phyloP scores from a whole-genome alignment of 2,113 vertebrate species.

The Bos indicus region DNA sequence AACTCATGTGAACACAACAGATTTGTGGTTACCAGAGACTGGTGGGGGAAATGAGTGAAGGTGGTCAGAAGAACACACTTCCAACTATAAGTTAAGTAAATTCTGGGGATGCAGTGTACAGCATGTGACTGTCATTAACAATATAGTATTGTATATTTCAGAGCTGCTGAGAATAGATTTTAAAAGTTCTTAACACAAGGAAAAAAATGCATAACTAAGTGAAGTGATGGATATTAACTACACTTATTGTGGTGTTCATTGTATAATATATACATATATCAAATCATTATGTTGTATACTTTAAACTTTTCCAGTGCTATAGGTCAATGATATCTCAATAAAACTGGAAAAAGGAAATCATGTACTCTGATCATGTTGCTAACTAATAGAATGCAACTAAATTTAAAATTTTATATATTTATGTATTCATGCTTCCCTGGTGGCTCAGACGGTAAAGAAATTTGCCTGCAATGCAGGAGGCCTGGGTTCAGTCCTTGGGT shows the following conservation, averaged over 20 bases:
- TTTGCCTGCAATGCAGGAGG: background rate
- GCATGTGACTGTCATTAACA: background rate
- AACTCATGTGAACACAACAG: background rate
- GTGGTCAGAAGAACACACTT: background rate
- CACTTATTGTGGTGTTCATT: background rate
- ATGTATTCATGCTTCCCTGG: background rate
- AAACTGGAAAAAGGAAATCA: background rate
- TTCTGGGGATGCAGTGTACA: background rate
- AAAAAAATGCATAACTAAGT: background rate
- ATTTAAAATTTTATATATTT: background rate
- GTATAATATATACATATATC: background rate
- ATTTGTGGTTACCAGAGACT: background rate
- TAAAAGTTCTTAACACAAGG: background rate
- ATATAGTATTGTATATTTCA: background rate
- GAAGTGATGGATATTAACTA: background rate
- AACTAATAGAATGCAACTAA: background rate
- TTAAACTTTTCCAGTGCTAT: background rate
- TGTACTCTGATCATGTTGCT: background rate
- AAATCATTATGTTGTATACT: background rate
- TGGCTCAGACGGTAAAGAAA: background rate
- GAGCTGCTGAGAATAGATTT: background rate
- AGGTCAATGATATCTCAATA: background rate
- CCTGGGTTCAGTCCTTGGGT: background rate
- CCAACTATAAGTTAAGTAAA: background rate
- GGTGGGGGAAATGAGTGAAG: background rate